Evolutionary conservation across 2,888 invertebrate genomes (phyloP), one percentile per base, ranked within the genome.

Genomic region (Sclerodermus sp.): DNA sequence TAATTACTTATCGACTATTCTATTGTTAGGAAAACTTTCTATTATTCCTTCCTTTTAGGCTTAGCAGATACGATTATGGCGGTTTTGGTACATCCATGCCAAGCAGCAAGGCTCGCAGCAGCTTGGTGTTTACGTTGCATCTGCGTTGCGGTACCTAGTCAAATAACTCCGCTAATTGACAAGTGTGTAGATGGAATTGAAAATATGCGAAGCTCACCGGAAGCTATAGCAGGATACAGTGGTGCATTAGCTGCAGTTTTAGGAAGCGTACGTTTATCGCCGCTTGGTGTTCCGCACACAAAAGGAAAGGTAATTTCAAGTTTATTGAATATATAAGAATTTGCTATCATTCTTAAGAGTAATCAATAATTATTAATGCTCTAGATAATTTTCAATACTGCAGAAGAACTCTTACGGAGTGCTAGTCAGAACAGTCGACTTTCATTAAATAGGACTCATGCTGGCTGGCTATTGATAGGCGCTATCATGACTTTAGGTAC

Each of bases 391-490:
- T 98, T 99, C 79, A 94, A 93, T 74, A 92, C 95, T 5, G 99
- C 97, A 1, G 98, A 99, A 80, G 98, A 99, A 74, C 80, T 99
- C 62, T 80, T 99, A 41, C 84, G 97, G 56, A 96, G 96, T 55
- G 98, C 99, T 1, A 94, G 93, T 68, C 97, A 98, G 80, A 98
- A 96, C 79, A 95, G 95, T 76, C 84, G 97, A 44, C 83, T 99
- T 48, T 96, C 97, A 0, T 84, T 96, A 55, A 94, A 96, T 64
- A 85, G 97, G 70, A 96, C 97, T 1, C 95, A 96, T 76, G 96
- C 97, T 31, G 98, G 98, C 23, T 99, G 99, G 99, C 83, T 97
- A 41, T 82, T 99, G 37, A 93, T 99, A 64, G 96, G 96, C 31
- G 91, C 98, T 47, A 93, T 99, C 46, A 96, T 97, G 87, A 96